Conservation (phyloP, 1,140 invertebrate genomes). For the Drosophila nebulosa region DNA sequence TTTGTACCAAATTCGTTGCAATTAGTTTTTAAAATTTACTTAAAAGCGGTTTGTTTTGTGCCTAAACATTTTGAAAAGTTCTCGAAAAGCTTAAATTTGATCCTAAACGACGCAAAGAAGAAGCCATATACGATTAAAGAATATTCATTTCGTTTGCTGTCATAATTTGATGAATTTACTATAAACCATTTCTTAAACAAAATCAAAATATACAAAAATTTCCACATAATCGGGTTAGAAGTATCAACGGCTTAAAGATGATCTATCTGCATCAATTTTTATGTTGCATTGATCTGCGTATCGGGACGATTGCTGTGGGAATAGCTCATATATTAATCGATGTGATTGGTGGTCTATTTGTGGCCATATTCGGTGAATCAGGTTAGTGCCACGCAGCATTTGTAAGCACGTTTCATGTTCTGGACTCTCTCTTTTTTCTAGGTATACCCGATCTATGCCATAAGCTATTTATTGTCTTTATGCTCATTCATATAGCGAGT, state of each 20-base stretch:
- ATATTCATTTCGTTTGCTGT: neutral
- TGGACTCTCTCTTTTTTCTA: neutral
- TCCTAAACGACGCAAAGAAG: no score
- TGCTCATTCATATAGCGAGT: constrained; percentile 35
- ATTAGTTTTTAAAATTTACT: no score
- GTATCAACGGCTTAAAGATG: constrained; percentile 17
- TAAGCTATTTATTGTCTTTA: constrained; percentile 32
- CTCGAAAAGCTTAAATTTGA: no score
- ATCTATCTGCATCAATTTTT: constrained; percentile 56
- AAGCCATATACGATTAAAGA: no score
- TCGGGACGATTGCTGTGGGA: constrained; percentile 29
- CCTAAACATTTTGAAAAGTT: no score
- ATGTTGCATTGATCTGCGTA: constrained; percentile 50
- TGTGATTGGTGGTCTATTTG: constrained; percentile 2
- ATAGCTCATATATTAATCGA: constrained; percentile 29
- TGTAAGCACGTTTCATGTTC: no score
- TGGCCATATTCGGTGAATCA: constrained; percentile 41
- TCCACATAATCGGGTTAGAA: neutral
- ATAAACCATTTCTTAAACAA: neutral
- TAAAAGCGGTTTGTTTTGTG: no score
- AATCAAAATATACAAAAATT: neutral
- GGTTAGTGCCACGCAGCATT: constrained; percentile 16
- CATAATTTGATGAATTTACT: neutral
- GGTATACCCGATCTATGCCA: constrained; percentile 48
- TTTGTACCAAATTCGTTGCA: no score